A percentile compares a stretch with the other conserved stretches of the same genome.
phyloP scores from a whole-genome alignment of 2,113 vertebrate genomes.

The Apteryx owenii region DNA sequence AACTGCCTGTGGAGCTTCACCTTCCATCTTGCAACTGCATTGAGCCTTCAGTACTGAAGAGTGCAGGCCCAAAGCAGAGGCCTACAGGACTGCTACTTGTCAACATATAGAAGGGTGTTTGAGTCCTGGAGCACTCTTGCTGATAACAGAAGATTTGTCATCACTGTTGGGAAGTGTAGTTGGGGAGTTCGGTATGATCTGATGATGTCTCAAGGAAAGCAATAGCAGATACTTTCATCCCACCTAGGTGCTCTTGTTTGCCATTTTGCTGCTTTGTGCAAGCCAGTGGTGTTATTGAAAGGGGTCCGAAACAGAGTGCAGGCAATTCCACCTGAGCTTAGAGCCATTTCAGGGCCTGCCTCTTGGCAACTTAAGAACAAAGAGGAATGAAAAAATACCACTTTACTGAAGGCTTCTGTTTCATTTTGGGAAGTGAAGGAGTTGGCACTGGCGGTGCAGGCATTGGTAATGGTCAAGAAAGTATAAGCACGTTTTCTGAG shows the following conservation, averaged over 20 bases:
- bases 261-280: neutral
- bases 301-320: neutral
- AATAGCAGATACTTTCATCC: neutral
- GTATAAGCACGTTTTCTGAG: too few relatives aligned
- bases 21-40: neutral
- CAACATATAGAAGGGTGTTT: neutral
- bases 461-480: neutral
- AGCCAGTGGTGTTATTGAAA: neutral
- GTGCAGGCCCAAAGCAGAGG: neutral
- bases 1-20: too few relatives aligned
- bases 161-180: neutral
- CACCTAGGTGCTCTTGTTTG: neutral
- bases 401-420: neutral
- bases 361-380: neutral
- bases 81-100: neutral
- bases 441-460: neutral
- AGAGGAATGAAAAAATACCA: too few relatives aligned
- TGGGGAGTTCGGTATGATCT: too few relatives aligned
- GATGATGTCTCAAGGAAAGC: neutral
- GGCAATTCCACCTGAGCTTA: too few relatives aligned
- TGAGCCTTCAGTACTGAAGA: neutral
- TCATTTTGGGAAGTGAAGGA: neutral
- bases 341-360: neutral
- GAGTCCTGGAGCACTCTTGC: neutral
- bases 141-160: neutral